Conservation (phyloP, 1,140 invertebrate species). For the Thalassaphorura encarpata region DNA sequence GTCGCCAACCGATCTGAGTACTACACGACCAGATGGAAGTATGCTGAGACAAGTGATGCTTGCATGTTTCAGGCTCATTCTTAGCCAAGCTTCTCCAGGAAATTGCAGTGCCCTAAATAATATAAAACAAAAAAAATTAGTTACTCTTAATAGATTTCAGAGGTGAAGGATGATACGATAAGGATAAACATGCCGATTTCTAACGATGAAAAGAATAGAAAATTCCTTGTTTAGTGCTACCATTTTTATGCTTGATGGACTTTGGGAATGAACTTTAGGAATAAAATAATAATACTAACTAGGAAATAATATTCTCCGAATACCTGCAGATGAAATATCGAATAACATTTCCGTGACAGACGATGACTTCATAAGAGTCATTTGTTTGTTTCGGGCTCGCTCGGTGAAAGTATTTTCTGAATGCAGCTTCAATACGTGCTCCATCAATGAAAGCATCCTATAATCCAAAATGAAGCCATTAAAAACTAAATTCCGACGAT, state of each 20-base stretch:
- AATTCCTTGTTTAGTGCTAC: too few relatives aligned
- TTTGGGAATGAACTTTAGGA: too few relatives aligned
- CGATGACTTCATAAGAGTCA: constrained; percentile 83
- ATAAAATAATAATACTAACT: background rate
- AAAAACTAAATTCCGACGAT: background rate
- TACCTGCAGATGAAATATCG: constrained; percentile 93
- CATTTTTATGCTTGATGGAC: too few relatives aligned
- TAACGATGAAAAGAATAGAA: too few relatives aligned
- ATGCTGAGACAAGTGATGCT: constrained; percentile 89
- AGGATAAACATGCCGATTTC: too few relatives aligned
- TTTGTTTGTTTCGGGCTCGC: constrained; percentile 66
- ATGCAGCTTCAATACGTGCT: constrained; percentile 93
- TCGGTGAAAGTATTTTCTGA: constrained; percentile 85
- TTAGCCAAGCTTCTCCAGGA: constrained; percentile 90
- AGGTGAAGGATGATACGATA: too few relatives aligned
- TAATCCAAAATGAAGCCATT: constrained; percentile 33
- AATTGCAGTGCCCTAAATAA: constrained; percentile 84
- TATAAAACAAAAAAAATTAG: constrained; percentile 25
- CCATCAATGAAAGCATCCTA: constrained; percentile 89
- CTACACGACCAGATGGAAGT: constrained; percentile 71
- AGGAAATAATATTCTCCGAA: constrained; percentile 31
- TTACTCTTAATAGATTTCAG: too few relatives aligned
- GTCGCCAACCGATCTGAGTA: constrained; percentile 69
- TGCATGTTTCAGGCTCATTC: constrained; percentile 79
- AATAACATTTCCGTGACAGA: constrained; percentile 98